Evolutionary conservation across 2,888 invertebrate genomes (phyloP).

Genomic region (Trachelus tabidus): DNA sequence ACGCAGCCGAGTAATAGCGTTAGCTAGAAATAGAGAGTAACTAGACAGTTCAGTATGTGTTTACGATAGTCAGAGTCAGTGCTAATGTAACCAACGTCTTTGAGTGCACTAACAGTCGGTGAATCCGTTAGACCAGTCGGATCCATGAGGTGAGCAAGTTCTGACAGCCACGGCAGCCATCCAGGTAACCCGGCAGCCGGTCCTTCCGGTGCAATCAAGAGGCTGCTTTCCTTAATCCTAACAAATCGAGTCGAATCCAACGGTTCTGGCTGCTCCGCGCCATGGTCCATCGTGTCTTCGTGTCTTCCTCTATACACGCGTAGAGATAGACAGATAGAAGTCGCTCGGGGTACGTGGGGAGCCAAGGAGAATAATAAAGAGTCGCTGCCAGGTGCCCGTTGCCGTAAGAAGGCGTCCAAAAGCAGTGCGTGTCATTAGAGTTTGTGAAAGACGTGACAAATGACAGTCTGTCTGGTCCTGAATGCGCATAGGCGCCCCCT

Average conservation of each 20-base stretch:
- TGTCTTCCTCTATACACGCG: conserved; percentile 28
- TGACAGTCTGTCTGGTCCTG: conserved; percentile 62
- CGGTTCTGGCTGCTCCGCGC: conserved; percentile 38
- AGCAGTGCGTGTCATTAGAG: conserved; percentile 66
- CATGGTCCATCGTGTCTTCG: neutral
- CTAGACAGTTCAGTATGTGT: neutral
- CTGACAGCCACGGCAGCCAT: neutral
- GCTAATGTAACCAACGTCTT: neutral
- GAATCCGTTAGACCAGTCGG: neutral
- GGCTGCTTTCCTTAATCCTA: conserved; percentile 57
- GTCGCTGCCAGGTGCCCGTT: conserved; percentile 62
- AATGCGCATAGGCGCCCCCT: conserved; percentile 64
- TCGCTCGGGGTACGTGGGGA: conserved; percentile 2
- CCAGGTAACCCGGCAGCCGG: neutral
- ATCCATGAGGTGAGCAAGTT: no score
- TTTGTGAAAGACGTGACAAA: conserved; percentile 64
- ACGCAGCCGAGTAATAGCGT: conserved; percentile 38
- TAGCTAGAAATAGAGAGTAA: conserved; percentile 12
- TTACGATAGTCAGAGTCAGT: neutral
- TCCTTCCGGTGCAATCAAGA: neutral
- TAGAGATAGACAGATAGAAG: neutral
- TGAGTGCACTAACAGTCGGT: neutral
- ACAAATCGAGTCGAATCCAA: conserved; percentile 63
- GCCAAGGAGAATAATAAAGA: conserved; percentile 48
- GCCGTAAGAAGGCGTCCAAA: conserved; percentile 58